Base-by-base conservation (phyloP, 2,113 vertebrate species). In the Lophius piscatorius region DNA sequence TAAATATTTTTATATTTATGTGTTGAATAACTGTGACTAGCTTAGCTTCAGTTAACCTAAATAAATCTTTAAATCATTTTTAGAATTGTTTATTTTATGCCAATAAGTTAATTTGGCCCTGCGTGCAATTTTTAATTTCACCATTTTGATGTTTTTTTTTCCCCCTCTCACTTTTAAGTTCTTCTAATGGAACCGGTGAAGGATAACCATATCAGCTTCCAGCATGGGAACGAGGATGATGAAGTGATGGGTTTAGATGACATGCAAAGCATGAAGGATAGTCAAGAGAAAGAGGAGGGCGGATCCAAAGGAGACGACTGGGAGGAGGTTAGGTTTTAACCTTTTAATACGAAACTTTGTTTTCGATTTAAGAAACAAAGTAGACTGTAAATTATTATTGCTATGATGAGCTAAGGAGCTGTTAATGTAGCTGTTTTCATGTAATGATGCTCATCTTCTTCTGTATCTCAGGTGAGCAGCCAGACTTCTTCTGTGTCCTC, bases 401-500 rank as follows among this genome's bases (percentile, higher is more conserved):
- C 2, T 4, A n/a, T 6, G 1, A 12, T 21, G 1, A 31, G 11
- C 2, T 36, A 20, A 9, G 8, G 24, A n/a, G n/a, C n/a, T n/a
- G n/a, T n/a, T n/a, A n/a, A n/a, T n/a, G n/a, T 35, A 9, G 4
- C 16, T 9, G 7, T 57, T 14, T 6, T 63, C 6, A 5, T 34
- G 11, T 21, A 17, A 5, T 11, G 1, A 47, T 8, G 12, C 1
- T 2, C 17, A 13, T n/a, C 13, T 22, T 23, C 40, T 28, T 10
- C 16, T 33, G 13, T 45, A 28, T 55, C 14, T 40, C 73, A 89
- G 88, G 83, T 89, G 71, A 92, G 91, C 85, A 99, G 96, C 81
- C 94, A 97, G 83, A 91, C 85, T 18, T 96, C 96, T 13, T 97
- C 94, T 1, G 81, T 91, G 20, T 96, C 96, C 14, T 95, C 95